These are phyloP conservation scores for Xestia rhomboidea DNA, from an alignment of 2,888 invertebrate species.

Conservation along the genomic window DNA sequence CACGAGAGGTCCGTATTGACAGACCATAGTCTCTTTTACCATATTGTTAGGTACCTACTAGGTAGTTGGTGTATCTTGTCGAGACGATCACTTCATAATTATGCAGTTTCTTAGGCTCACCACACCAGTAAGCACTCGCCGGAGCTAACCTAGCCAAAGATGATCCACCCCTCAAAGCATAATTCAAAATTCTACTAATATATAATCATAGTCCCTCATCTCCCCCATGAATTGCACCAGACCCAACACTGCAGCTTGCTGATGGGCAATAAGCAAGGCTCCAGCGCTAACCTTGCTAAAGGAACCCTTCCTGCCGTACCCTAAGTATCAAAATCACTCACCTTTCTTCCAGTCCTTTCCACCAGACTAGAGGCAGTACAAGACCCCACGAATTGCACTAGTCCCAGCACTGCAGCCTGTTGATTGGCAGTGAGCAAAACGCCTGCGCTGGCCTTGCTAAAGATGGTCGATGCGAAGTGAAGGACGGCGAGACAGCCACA, in stretches of 20 bases:
- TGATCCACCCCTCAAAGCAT: neutral
- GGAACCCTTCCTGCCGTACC: no score
- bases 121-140: neutral
- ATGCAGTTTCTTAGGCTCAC: neutral
- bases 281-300: constrained; percentile 71
- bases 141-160: neutral
- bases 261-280: no score
- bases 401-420: constrained; percentile 83
- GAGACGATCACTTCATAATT: neutral
- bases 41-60: no score
- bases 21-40: neutral
- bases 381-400: constrained; percentile 84
- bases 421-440: constrained; percentile 83
- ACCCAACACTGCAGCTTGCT: no score
- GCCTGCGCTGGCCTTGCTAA: constrained; percentile 79
- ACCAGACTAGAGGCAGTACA: constrained; percentile 85
- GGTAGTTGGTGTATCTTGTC: neutral
- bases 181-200: neutral
- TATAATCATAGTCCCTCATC: constrained; percentile 68
- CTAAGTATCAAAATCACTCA: constrained; percentile 52
- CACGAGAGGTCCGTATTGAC: neutral
- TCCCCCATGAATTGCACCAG: no score
- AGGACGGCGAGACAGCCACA: constrained; percentile 87
- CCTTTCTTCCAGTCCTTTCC: constrained; percentile 86
- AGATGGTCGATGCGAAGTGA: constrained; percentile 88